Evolutionary conservation across 2,113 vertebrate genomes (phyloP).

Genomic region (Petroica traversi): DNA sequence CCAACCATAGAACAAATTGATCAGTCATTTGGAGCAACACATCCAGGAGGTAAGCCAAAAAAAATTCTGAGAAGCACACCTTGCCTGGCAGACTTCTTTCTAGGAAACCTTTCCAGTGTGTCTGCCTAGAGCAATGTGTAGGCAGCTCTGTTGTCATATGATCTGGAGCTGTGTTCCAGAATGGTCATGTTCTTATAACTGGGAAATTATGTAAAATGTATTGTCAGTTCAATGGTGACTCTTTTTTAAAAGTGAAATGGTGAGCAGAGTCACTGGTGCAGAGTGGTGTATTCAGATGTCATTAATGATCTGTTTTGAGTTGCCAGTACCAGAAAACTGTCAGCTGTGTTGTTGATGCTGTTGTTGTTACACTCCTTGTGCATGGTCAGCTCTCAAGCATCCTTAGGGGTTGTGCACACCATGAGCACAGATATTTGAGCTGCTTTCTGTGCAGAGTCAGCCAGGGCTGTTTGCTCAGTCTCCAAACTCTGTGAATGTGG

Average conservation of each 20-base stretch:
- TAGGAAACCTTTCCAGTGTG: neutral
- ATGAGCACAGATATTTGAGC: neutral
- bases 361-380: neutral
- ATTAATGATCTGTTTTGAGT: neutral
- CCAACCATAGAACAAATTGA: constrained; percentile 99
- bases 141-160: neutral
- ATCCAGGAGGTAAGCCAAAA: constrained; percentile 90
- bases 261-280: neutral
- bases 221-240: neutral
- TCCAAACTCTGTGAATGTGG: rapidly evolving
- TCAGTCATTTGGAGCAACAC: constrained; percentile 98
- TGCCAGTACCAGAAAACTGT: neutral
- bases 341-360: neutral
- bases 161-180: neutral
- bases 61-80: neutral
- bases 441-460: neutral
- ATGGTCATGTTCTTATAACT: neutral
- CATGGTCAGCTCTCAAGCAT: neutral
- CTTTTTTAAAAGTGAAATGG: neutral
- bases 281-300: neutral
- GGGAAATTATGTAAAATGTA: neutral
- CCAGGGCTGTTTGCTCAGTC: neutral
- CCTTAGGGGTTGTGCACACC: neutral
- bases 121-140: neutral
- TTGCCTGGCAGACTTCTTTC: neutral